phyloP scores from a whole-genome alignment of 2,888 invertebrate genomes.

The Lypha dubia region DNA sequence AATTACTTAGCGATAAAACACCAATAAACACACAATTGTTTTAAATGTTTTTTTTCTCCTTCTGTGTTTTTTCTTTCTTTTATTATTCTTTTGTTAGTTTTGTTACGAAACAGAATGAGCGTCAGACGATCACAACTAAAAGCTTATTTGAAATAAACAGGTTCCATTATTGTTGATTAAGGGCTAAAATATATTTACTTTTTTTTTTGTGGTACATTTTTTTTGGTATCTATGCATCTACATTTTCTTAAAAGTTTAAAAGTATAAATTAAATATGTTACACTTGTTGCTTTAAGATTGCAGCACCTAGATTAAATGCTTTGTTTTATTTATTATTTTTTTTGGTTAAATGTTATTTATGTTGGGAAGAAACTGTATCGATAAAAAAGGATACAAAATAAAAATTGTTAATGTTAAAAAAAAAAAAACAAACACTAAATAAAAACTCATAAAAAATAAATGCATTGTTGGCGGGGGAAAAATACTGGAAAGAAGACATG shows the following conservation, averaged over 20 bases:
- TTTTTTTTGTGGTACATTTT: constrained; percentile 5
- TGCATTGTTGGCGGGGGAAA: neutral
- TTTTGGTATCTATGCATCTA: neutral
- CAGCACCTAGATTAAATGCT: constrained; percentile 32
- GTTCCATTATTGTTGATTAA: constrained; percentile 44
- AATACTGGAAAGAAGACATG: neutral
- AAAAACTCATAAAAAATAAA: neutral
- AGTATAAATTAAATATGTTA: constrained; percentile 26
- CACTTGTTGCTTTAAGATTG: constrained; percentile 58
- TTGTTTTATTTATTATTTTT: constrained; percentile 19
- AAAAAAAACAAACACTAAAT: neutral
- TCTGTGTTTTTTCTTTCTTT: neutral
- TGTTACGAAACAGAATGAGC: constrained; percentile 29
- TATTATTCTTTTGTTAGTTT: neutral
- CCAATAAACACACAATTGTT: neutral
- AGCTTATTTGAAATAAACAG: constrained; percentile 8
- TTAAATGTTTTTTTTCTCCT: neutral
- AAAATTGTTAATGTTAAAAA: neutral
- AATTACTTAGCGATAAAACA: neutral
- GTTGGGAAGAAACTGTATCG: neutral
- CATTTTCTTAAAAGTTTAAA: constrained; percentile 23
- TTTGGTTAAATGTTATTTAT: neutral
- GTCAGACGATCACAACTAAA: constrained; percentile 53
- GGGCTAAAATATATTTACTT: constrained; percentile 33
- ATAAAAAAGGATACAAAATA: constrained; percentile 1